phyloP scores from a whole-genome alignment of 2,888 invertebrate species.

The Hemithea aestivaria region DNA sequence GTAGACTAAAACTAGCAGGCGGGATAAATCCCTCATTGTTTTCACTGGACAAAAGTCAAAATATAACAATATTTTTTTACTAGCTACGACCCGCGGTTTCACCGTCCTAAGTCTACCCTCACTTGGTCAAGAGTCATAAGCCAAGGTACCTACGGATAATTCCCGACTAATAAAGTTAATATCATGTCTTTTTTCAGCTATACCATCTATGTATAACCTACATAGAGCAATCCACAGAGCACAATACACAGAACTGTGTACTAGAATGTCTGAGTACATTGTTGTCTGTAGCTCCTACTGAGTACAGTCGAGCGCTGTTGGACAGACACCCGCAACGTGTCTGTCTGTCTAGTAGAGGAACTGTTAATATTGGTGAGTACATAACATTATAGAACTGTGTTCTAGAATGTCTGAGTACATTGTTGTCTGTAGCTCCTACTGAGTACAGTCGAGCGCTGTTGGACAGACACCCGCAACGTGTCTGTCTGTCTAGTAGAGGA shows the following conservation, averaged over 20 bases:
- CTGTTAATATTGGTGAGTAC: slow-evolving; percentile 78
- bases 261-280: slow-evolving; percentile 87
- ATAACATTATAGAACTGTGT: slow-evolving; percentile 90
- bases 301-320: slow-evolving; percentile 72
- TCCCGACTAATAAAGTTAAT: too few species aligned
- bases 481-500: slow-evolving; percentile 52
- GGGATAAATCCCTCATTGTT: too few species aligned
- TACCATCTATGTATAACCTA: slow-evolving; percentile 88
- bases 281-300: slow-evolving; percentile 67
- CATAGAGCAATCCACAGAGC: slow-evolving; percentile 83
- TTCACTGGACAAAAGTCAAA: too few species aligned
- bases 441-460: slow-evolving; percentile 72
- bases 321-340: slow-evolving; percentile 57
- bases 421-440: slow-evolving; percentile 74
- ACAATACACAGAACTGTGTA: slow-evolving; percentile 92
- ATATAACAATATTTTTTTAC: too few species aligned
- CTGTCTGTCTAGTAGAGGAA: slow-evolving; percentile 51
- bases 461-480: slow-evolving; percentile 53
- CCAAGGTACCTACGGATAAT: too few species aligned
- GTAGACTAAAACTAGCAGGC: too few species aligned
- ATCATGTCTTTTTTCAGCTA: slow-evolving; percentile 82
- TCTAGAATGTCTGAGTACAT: slow-evolving; percentile 85
- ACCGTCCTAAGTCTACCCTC: too few species aligned
- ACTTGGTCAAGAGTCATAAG: too few species aligned
- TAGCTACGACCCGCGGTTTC: too few species aligned